phyloP scores from a whole-genome alignment of 2,113 vertebrate species.

The Psephotus haematonotus region DNA sequence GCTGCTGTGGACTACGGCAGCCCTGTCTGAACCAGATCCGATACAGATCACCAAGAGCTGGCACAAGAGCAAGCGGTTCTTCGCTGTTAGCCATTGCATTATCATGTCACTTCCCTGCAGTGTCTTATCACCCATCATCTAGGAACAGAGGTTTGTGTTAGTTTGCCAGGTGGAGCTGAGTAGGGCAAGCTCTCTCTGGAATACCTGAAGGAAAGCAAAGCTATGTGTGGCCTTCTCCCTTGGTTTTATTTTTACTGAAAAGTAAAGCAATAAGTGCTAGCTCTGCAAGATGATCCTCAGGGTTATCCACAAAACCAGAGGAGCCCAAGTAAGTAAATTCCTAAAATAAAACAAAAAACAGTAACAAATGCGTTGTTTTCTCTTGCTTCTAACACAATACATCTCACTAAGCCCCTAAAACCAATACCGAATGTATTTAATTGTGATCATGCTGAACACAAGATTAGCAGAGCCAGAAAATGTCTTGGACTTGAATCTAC shows the following conservation, averaged over 20 bases:
- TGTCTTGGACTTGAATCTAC: conserved; percentile 31
- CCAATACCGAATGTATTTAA: conserved; percentile 48
- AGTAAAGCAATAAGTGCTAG: neutral
- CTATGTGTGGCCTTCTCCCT: neutral
- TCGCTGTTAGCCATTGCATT: neutral
- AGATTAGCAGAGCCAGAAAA: conserved; percentile 51
- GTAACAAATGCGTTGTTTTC: conserved; percentile 55
- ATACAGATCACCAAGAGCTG: neutral
- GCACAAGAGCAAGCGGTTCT: neutral
- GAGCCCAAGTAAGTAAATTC: conserved; percentile 28
- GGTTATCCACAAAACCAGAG: conserved; percentile 32
- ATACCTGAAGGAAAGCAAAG: neutral
- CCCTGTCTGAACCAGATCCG: neutral
- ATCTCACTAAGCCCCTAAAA: conserved; percentile 48
- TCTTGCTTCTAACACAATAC: conserved; percentile 56
- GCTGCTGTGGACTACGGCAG: neutral
- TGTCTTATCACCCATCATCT: conserved; percentile 12
- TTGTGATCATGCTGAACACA: conserved; percentile 53
- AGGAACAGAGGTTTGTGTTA: neutral
- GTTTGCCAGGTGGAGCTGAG: neutral
- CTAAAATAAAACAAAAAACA: conserved; percentile 22
- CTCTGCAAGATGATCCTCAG: conserved; percentile 3
- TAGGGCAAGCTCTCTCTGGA: neutral
- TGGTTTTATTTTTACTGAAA: conserved; percentile 1
- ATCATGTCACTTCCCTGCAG: neutral